These are phyloP conservation scores for Saxidomus purpurata DNA, from an alignment of 1,140 invertebrate genomes.

Conservation along the genomic window DNA sequence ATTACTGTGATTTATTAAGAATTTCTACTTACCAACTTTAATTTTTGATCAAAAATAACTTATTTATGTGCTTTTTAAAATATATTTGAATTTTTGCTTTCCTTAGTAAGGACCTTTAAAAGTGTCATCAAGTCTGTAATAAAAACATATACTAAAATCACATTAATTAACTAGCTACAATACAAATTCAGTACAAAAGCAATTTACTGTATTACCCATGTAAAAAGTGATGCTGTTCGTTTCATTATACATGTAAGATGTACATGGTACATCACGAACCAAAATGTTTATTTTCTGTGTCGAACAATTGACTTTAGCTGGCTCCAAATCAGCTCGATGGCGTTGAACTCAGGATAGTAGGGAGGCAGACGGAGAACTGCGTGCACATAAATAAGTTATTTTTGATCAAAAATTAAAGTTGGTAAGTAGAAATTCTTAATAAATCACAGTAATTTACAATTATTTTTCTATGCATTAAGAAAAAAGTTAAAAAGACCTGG, in stretches of 20 bases:
- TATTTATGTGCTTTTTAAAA: too few species aligned
- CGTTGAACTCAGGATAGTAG: neutral
- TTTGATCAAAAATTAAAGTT: too few species aligned
- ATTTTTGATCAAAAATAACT: too few species aligned
- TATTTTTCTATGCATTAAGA: too few species aligned
- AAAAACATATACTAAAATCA: neutral
- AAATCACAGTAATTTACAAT: too few species aligned
- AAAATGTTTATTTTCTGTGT: neutral
- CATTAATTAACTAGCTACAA: neutral
- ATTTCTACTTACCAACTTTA: too few species aligned
- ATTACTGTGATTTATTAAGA: too few species aligned
- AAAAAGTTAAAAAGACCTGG: too few species aligned
- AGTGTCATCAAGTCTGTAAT: conserved; percentile 11
- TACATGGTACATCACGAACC: neutral
- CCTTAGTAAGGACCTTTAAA: too few species aligned
- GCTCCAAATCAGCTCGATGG: conserved; percentile 16
- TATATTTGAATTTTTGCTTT: too few species aligned
- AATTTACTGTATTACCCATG: neutral
- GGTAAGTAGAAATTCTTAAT: too few species aligned
- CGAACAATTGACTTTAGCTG: neutral
- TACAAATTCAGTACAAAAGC: neutral
- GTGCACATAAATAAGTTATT: too few species aligned
- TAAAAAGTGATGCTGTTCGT: neutral
- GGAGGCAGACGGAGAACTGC: neutral
- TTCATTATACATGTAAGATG: neutral